Conservation (phyloP, 2,888 invertebrate species). For the Sphecodes monilicornis region DNA sequence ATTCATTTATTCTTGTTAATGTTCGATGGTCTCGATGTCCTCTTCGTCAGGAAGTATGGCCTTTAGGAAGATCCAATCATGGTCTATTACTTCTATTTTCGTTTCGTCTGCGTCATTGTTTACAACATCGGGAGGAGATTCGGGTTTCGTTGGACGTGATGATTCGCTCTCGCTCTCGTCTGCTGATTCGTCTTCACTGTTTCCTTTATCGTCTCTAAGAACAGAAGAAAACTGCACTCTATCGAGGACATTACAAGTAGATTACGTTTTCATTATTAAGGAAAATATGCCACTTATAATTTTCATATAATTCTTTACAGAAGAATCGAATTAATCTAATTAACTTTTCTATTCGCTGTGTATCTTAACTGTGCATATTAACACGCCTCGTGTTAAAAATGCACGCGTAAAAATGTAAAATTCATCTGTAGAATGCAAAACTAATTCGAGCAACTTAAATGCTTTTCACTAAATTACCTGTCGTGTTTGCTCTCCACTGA, state of each 20-base stretch:
- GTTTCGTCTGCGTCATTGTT: slow-evolving; percentile 62
- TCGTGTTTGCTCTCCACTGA: slow-evolving; percentile 60
- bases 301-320: neutral
- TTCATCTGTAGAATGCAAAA: neutral
- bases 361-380: too few relatives aligned
- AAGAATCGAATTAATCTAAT: neutral
- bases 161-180: slow-evolving; percentile 69
- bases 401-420: neutral
- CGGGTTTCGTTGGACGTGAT: slow-evolving; percentile 21
- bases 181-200: slow-evolving; percentile 30
- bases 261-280: neutral
- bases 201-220: slow-evolving; percentile 29
- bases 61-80: slow-evolving; percentile 78
- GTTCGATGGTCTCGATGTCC: slow-evolving; percentile 37
- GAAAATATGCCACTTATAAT: neutral
- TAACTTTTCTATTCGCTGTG: too few relatives aligned
- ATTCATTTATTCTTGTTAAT: slow-evolving; percentile 3
- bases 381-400: too few relatives aligned
- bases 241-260: too few relatives aligned
- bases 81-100: slow-evolving; percentile 62
- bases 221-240: neutral
- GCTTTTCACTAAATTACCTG: slow-evolving; percentile 58
- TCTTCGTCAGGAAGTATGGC: slow-evolving; percentile 75
- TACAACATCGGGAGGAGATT: slow-evolving; percentile 43
- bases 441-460: neutral